phyloP scores from a whole-genome alignment of 2,113 vertebrate genomes.

The Nannobrachium achirus region DNA sequence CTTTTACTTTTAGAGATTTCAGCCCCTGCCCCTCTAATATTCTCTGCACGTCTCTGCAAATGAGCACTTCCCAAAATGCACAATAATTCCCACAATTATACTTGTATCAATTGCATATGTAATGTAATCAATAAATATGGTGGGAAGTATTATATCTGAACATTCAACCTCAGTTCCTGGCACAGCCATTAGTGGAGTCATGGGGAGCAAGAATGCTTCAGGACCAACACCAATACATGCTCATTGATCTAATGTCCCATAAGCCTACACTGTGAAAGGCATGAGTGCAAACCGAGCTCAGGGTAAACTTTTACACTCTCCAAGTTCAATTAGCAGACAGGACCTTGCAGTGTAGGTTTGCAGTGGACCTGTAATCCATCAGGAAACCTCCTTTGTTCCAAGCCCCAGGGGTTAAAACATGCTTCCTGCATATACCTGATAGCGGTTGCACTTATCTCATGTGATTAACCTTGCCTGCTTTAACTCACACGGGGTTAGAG shows the following conservation, averaged over 20 bases:
- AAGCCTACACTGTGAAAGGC: slow-evolving; percentile 21
- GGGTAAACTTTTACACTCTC: too few species aligned
- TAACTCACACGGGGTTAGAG: slow-evolving; percentile 3
- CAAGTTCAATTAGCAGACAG: too few species aligned
- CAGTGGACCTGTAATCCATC: slow-evolving; percentile 49
- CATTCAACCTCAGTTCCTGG: slow-evolving; percentile 49
- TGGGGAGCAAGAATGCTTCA: slow-evolving; percentile 30
- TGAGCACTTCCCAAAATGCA: too few species aligned
- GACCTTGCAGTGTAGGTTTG: neutral
- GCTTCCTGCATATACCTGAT: slow-evolving; percentile 48
- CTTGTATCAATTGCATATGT: neutral
- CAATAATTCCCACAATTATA: too few species aligned
- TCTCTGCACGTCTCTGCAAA: too few species aligned
- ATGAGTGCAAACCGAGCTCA: too few species aligned
- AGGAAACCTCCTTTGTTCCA: slow-evolving; percentile 39
- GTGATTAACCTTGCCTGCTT: slow-evolving; percentile 29
- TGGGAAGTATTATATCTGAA: slow-evolving; percentile 11
- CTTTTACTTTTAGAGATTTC: too few species aligned
- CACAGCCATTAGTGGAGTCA: slow-evolving; percentile 46
- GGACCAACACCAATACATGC: slow-evolving; percentile 33
- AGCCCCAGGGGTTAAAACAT: slow-evolving; percentile 32
- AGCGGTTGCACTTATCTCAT: slow-evolving; percentile 33
- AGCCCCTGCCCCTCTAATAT: too few species aligned
- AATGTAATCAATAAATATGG: too few species aligned
- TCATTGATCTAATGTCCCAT: slow-evolving; percentile 67